Evolutionary conservation across 2,888 invertebrate species (phyloP), one percentile per base, ranked within the genome.

Genomic region (Desoria tigrina): DNA sequence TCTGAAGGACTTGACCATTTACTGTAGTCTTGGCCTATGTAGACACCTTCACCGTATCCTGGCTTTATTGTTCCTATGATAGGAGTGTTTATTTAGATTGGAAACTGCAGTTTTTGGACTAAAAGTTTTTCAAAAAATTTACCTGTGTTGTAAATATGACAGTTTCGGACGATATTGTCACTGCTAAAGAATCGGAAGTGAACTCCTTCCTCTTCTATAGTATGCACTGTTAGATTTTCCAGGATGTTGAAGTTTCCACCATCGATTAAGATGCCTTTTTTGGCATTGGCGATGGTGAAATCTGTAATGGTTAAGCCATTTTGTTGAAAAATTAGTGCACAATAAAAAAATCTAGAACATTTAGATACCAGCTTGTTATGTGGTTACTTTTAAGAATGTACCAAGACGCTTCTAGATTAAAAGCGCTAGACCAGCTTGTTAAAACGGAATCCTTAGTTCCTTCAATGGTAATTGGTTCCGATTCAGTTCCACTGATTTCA

Each of bases 11-110:
- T 62, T 39, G 23, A 49, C 73, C 73, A 73, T 42, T 73, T 71
- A 2, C 65, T 61, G 42, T 69, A 50, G 49, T 71, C 71, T 57
- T 71, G 69, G 0, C 71, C 71, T 18, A 73, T 67, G 55, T 73
- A 73, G 23, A 73, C 37, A 3, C 73, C 73, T 65, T 71, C 71
- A 6, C 73, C 73, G 32, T 60, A 73, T 1, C 73, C 73, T 1
- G 70, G 73, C n/a, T 71, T 24, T 9, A 57, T 61, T 3, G 24
- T 24, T 18, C 71, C 61, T 54, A 50, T n/a, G 4, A 56, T 14
- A 28, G n/a, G 32, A 7, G 21, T 55, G 32, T 39, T n/a, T n/a
- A n/a, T 39, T n/a, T n/a, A n/a, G n/a, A n/a, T n/a, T n/a, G n/a
- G n/a, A n/a, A n/a, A n/a, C n/a, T n/a, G n/a, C n/a, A n/a, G n/a